Conservation (phyloP, 2,888 invertebrate species). For the Zaprionus bogoriensis region DNA sequence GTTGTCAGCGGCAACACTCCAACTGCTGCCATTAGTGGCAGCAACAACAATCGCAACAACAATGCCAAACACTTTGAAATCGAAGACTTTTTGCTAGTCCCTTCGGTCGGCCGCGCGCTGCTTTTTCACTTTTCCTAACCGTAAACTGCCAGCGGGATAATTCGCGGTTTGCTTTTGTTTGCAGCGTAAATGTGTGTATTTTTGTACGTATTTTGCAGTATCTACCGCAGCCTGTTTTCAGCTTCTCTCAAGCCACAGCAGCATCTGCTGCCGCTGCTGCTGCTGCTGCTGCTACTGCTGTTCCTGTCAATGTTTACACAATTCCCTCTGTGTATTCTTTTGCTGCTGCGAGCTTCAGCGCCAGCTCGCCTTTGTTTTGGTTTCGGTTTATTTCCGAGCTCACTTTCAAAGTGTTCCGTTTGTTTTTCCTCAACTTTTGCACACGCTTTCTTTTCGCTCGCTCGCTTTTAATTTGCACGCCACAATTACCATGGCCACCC, state of each 20-base stretch:
- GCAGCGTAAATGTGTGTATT: not conserved
- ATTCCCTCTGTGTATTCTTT: conserved; percentile 29
- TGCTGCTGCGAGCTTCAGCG: not conserved
- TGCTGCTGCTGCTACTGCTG: conserved; percentile 20
- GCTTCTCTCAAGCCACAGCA: conserved; percentile 2
- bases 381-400: conserved; percentile 47
- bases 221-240: conserved; percentile 2
- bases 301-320: conserved; percentile 59
- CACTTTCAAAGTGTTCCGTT: conserved; percentile 58
- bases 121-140: conserved; percentile 65
- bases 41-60: conserved; percentile 21
- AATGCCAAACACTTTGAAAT: conserved; percentile 69
- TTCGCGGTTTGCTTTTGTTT: conserved; percentile 58
- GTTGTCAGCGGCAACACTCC: conserved; percentile 70
- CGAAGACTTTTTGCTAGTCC: conserved; percentile 64
- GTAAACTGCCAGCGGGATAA: conserved; percentile 73
- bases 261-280: conserved; percentile 42
- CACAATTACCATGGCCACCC: conserved; percentile 77
- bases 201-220: conserved; percentile 30
- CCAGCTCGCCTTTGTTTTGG: conserved; percentile 39
- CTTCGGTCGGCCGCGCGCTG: conserved; percentile 35
- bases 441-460: conserved; percentile 46
- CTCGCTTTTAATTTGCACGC: conserved; percentile 78
- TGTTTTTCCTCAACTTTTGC: conserved; percentile 58
- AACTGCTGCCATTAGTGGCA: conserved; percentile 47